Base-by-base conservation (phyloP, 2,797 vertebrate species). In the Lithobates pipiens region DNA sequence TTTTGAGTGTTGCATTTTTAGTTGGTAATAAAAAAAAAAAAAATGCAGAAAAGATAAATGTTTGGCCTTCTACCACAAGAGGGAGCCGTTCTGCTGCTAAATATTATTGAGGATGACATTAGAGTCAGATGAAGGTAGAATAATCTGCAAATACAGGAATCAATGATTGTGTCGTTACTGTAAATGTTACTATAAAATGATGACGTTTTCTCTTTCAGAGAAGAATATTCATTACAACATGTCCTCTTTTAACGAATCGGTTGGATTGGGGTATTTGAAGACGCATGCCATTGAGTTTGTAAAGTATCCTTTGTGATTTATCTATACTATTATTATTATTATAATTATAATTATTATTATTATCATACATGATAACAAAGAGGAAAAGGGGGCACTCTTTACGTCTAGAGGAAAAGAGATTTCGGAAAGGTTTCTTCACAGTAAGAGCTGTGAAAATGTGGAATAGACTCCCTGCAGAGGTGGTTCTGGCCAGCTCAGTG, bases 221-320 rank as follows among this genome's bases (percentile, higher is more conserved):
- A 96, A 96, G 68, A 99, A 99, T 90, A 96, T 98, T 91, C 96
- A 99, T 90, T 97, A 97, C 87, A 99, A 99, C 92, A 99, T 99
- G 98, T 99, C 98, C 0, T 99, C 98, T 80, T 99, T 99, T 90
- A 99, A 99, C 23, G 98, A 99, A 89, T 99, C 98, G 0, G 98
- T 99, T 0, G 98, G 98, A 63, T 92, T 99, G 70, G 98, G 98
- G 29, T 99, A 99, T 89, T 93, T 99, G 93, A 99, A 99, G 95
- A 99, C 98, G 0, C 98, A 99, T 0, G 98, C 98, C 27, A 97
- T 99, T 69, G 98, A 99, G 91, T 99, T 99, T 87, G 98, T 99
- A 84, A 99, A 99, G 98, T 99, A 99, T 99, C 98, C 97, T 99
- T 95, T 78, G 10, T 42, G 13, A 2, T 42, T n/a, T 63, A n/a